These are phyloP conservation scores for Odontesthes bonariensis DNA, from an alignment of 2,113 vertebrate genomes.

Conservation along the genomic window DNA sequence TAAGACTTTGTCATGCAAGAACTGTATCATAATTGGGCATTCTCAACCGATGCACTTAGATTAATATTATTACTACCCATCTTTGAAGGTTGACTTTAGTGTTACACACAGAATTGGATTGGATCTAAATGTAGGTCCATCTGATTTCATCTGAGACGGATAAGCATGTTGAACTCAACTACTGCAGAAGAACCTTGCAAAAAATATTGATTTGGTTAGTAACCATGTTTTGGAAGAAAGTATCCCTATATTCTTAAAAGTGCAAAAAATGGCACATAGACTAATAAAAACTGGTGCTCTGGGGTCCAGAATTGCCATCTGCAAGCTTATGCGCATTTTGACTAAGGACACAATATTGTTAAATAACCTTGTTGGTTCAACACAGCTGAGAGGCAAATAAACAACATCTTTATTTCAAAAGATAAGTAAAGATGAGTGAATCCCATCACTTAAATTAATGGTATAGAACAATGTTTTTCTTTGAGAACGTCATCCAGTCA, in stretches of 20 bases:
- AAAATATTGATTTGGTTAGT: background rate
- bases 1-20: background rate
- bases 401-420: too few relatives aligned
- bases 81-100: background rate
- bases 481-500: background rate
- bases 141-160: background rate
- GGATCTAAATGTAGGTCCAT: background rate
- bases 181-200: background rate
- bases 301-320: too few relatives aligned
- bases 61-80: background rate
- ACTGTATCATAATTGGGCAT: constrained; percentile 2
- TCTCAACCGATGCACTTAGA: background rate
- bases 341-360: too few relatives aligned
- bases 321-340: too few relatives aligned
- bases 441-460: too few relatives aligned
- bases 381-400: too few relatives aligned
- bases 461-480: too few relatives aligned
- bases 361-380: too few relatives aligned
- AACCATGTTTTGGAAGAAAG: background rate
- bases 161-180: background rate
- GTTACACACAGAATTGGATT: background rate
- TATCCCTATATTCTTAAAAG: background rate
- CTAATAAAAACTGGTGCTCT: too few relatives aligned
- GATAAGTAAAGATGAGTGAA: too few relatives aligned
- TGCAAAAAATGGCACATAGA: background rate